Percentiles rank a stretch among this genome's conserved stretches.
Conservation (phyloP, 2,113 vertebrate genomes). For the Chunga burmeisteri region DNA sequence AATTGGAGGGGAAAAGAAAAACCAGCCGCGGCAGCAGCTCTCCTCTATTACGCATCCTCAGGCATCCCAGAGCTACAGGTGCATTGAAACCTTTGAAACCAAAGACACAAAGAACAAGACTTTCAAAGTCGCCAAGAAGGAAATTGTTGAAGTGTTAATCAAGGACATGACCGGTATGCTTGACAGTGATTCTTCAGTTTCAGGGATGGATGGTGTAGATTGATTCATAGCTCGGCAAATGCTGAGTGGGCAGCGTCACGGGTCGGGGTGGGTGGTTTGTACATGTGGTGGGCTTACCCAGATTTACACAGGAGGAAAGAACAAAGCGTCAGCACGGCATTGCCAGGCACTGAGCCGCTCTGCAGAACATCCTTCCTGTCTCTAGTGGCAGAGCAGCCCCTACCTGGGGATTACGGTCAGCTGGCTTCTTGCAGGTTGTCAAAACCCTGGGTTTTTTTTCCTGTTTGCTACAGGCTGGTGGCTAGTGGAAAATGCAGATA, state of each 20-base stretch:
- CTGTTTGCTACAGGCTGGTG: constrained; percentile 86
- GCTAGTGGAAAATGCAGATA: constrained; percentile 87
- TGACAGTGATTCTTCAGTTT: not conserved
- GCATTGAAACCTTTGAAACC: constrained; percentile 82
- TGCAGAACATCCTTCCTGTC: not conserved
- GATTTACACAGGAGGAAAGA: not conserved
- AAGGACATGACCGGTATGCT: constrained; percentile 84
- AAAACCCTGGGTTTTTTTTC: not conserved
- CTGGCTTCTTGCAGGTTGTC: not conserved
- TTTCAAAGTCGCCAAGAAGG: constrained; percentile 73
- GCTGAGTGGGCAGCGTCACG: accelerated
- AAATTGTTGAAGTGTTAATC: constrained; percentile 86
- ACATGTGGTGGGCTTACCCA: accelerated
- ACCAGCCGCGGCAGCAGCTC: not conserved
- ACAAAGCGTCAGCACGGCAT: not conserved
- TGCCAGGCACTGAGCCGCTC: not conserved
- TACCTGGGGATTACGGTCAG: not conserved
- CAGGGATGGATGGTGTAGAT: not conserved
- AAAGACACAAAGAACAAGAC: constrained; percentile 82
- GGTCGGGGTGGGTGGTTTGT: not conserved
- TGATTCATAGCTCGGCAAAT: not conserved
- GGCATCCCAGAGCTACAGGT: constrained; percentile 78
- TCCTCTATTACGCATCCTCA: constrained; percentile 72
- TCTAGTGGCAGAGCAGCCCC: not conserved
- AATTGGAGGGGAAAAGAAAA: not conserved